Conservation (phyloP, 1,140 invertebrate species). For the Diachasmimorpha longicaudata region DNA sequence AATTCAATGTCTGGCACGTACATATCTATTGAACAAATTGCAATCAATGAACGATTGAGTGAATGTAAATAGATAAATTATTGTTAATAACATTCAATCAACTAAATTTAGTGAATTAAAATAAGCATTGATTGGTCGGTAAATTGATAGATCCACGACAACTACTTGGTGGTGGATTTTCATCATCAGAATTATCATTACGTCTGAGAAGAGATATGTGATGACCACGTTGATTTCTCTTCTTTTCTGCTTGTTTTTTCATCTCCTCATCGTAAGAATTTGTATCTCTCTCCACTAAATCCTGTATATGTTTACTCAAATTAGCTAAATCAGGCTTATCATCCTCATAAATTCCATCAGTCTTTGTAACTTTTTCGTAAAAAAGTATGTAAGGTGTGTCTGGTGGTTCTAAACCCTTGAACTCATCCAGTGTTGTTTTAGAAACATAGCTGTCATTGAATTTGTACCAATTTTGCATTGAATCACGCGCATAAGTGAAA, state of each 20-base stretch:
- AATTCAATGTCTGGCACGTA: neutral
- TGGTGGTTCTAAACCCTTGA: conserved; percentile 70
- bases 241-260: conserved; percentile 50
- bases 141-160: conserved; percentile 47
- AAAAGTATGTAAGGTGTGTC: conserved; percentile 86
- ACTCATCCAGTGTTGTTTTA: conserved; percentile 66
- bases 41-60: neutral
- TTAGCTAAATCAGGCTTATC: conserved; percentile 49
- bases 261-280: conserved; percentile 42
- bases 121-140: conserved; percentile 41
- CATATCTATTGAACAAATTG: neutral
- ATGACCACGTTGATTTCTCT: conserved; percentile 1
- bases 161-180: conserved; percentile 51
- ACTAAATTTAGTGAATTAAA: conserved; percentile 16
- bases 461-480: conserved; percentile 74
- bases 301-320: conserved; percentile 58
- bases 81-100: neutral
- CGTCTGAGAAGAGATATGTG: conserved; percentile 24
- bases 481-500: conserved; percentile 79
- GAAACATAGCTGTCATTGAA: conserved; percentile 81
- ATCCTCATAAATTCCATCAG: conserved; percentile 37
- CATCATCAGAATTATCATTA: conserved; percentile 50
- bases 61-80: neutral
- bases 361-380: conserved; percentile 62
- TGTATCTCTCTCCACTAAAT: conserved; percentile 59